phyloP scores from a whole-genome alignment of 2,113 vertebrate genomes.

The Toxostoma redivivum region DNA sequence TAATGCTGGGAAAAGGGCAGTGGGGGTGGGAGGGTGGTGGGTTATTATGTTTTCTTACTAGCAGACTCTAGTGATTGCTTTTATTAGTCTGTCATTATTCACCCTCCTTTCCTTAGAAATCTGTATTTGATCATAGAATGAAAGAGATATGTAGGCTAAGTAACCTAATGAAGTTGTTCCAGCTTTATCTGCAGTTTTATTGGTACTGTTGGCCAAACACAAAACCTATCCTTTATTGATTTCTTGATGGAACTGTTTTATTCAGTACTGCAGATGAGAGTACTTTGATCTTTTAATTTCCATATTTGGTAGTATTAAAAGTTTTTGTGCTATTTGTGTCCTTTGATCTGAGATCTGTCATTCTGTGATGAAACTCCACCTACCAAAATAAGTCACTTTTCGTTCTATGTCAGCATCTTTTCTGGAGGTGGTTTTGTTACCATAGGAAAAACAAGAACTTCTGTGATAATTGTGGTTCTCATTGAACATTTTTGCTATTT shows the following conservation, averaged over 20 bases:
- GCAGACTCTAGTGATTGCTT: neutral
- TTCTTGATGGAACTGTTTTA: neutral
- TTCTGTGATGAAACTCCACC: neutral
- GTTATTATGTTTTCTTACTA: neutral
- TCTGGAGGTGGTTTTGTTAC: neutral
- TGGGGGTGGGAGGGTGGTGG: neutral
- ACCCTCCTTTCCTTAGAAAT: neutral
- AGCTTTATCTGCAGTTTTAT: neutral
- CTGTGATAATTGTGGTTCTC: neutral
- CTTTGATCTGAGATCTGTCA: neutral
- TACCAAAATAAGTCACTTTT: neutral
- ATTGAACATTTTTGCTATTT: neutral
- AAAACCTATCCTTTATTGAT: neutral
- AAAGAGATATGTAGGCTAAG: neutral
- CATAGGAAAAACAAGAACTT: neutral
- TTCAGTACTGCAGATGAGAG: neutral
- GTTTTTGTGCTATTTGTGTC: neutral
- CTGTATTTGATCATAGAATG: neutral
- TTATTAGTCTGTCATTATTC: neutral
- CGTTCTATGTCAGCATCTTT: neutral
- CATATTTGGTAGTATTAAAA: neutral
- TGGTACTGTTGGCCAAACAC: neutral
- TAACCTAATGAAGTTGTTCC: neutral
- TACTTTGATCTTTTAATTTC: neutral
- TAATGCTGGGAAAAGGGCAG: neutral